Evolutionary conservation across 1,140 invertebrate species (phyloP).

Genomic region (Meteorus sp.): DNA sequence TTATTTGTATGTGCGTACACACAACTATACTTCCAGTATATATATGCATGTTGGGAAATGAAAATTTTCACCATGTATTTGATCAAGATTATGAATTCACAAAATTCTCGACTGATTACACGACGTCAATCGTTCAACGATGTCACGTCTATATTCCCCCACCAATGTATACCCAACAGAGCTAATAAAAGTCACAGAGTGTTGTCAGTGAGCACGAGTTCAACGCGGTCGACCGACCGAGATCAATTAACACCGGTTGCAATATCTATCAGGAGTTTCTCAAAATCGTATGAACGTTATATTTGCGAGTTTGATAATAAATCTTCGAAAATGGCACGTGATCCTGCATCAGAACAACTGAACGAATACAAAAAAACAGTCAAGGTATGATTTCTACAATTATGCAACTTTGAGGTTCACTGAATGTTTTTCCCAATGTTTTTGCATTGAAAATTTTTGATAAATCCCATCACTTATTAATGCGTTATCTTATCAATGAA

Average conservation of each 20-base stretch:
- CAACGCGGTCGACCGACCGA: conserved; percentile 4
- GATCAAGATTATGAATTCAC: too few relatives aligned
- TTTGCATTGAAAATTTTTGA: too few relatives aligned
- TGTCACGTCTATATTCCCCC: conserved; percentile 10
- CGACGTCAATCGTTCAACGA: not conserved
- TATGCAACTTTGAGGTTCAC: not conserved
- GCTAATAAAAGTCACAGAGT: conserved; percentile 35
- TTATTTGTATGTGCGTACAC: too few relatives aligned
- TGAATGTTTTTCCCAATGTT: not conserved
- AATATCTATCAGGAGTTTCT: not conserved
- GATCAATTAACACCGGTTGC: not conserved
- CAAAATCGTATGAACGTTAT: not conserved
- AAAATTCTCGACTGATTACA: conserved; percentile 7
- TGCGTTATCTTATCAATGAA: too few relatives aligned
- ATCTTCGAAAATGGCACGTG: conserved; percentile 50
- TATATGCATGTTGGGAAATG: too few relatives aligned
- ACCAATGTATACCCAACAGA: not conserved
- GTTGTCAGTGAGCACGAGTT: conserved; percentile 22
- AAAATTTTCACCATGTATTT: too few relatives aligned
- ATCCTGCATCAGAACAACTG: conserved; percentile 71
- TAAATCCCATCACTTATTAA: too few relatives aligned
- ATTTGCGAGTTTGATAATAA: not conserved
- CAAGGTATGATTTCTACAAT: conserved; percentile 58
- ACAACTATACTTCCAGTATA: too few relatives aligned
- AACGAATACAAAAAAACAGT: conserved; percentile 66